A percentile compares a stretch with the other conserved stretches of the same genome.
Evolutionary conservation across 2,888 invertebrate genomes (phyloP).

Genomic region (Chrysina gloriosa): DNA sequence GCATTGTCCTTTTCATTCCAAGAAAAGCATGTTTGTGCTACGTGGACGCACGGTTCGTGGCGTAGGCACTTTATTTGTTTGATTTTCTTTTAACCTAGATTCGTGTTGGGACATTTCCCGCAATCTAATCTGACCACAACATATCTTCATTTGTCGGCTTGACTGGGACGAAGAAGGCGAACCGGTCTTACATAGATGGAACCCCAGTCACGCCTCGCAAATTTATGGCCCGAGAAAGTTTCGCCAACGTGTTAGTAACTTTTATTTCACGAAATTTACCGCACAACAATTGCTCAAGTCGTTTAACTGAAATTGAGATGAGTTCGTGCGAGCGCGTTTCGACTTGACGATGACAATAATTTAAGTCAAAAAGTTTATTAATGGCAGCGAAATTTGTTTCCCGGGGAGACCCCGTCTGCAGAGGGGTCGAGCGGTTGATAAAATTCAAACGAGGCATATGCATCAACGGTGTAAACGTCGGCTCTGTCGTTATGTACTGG

Average conservation of each 20-base stretch:
- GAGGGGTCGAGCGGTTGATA: background rate
- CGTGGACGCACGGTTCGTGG: constrained; percentile 31
- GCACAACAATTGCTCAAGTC: constrained; percentile 40
- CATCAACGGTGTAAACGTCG: background rate
- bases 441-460: constrained; percentile 12
- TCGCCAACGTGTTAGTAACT: constrained; percentile 44
- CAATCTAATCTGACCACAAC: constrained; percentile 50
- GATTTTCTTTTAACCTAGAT: constrained; percentile 58
- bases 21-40: constrained; percentile 19
- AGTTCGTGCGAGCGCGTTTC: constrained; percentile 30
- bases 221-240: constrained; percentile 42
- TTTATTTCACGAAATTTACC: constrained; percentile 42
- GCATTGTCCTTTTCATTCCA: constrained; percentile 1
- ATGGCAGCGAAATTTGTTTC: constrained; percentile 21
- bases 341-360: constrained; percentile 39
- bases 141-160: constrained; percentile 60
- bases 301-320: constrained; percentile 42
- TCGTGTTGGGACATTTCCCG: constrained; percentile 54
- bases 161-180: constrained; percentile 41
- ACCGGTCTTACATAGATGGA: constrained; percentile 53
- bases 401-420: background rate
- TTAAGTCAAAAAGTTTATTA: constrained; percentile 39
- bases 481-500: background rate
- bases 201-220: constrained; percentile 48
- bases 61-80: constrained; percentile 60